phyloP scores from a whole-genome alignment of 2,797 vertebrate species.

The Chromobotia macracanthus region DNA sequence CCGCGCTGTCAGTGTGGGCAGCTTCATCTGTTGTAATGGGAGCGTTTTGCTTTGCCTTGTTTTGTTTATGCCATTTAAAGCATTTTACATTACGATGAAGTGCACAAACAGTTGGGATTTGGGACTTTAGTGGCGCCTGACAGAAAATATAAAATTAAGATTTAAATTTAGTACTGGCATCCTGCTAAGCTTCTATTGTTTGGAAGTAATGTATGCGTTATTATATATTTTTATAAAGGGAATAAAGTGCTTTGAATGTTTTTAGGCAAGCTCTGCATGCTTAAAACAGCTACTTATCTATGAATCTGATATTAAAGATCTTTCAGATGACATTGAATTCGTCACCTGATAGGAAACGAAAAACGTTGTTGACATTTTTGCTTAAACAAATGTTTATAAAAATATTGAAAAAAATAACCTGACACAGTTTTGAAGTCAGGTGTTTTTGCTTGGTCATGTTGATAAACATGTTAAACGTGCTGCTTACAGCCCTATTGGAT shows the following conservation, averaged over 20 bases:
- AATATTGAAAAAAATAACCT: too few species aligned
- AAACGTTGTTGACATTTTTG: background rate
- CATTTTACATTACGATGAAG: background rate
- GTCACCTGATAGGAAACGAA: background rate
- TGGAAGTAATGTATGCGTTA: background rate
- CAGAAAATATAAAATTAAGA: background rate
- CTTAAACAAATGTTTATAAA: background rate
- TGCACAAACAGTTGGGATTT: background rate
- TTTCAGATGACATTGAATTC: background rate
- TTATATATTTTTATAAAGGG: too few species aligned
- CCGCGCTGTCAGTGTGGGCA: background rate
- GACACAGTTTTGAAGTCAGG: background rate
- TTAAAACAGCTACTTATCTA: background rate
- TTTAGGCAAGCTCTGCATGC: background rate
- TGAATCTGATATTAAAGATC: background rate
- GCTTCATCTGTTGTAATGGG: background rate
- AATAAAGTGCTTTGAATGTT: background rate
- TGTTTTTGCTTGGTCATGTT: slow-evolving; percentile 1
- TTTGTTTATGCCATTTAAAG: background rate
- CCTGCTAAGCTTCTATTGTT: background rate
- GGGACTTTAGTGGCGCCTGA: background rate
- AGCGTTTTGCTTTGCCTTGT: background rate
- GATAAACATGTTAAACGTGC: slow-evolving; percentile 7
- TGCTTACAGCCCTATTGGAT: background rate
- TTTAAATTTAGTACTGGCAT: background rate